Percentiles rank a stretch among this genome's conserved stretches.
Evolutionary conservation across 2,113 vertebrate species (phyloP).

Genomic region (Etheostoma cragini): DNA sequence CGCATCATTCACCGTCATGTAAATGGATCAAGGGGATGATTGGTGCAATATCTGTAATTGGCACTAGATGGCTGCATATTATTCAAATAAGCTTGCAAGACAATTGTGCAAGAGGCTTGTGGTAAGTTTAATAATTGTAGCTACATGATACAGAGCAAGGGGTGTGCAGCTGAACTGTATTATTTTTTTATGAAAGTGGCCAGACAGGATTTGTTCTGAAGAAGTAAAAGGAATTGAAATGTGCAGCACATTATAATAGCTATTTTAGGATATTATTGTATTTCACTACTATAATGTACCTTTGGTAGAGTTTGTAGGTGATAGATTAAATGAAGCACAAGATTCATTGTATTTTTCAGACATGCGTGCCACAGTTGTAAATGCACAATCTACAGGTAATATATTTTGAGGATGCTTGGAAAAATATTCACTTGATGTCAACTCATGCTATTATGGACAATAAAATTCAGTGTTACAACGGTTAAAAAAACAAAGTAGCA

Average conservation of each 20-base stretch:
- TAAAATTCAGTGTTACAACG: constrained; percentile 46
- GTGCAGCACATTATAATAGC: constrained; percentile 38
- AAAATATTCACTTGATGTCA: constrained; percentile 41
- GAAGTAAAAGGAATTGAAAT: constrained; percentile 31
- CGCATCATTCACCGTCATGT: constrained; percentile 73
- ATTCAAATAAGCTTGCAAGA: constrained; percentile 78
- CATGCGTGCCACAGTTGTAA: constrained; percentile 49
- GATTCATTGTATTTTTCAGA: constrained; percentile 69
- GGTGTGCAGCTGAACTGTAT: constrained; percentile 56
- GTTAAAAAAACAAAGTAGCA: constrained; percentile 36
- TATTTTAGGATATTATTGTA: constrained; percentile 50
- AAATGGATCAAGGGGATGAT: constrained; percentile 75
- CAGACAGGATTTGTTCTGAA: constrained; percentile 54
- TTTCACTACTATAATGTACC: constrained; percentile 48
- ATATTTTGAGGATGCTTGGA: constrained; percentile 47
- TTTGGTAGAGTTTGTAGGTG: constrained; percentile 59
- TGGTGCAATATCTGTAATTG: constrained; percentile 86
- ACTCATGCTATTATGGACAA: constrained; percentile 37
- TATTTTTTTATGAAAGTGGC: constrained; percentile 61
- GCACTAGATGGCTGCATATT: constrained; percentile 88
- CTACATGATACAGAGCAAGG: constrained; percentile 42
- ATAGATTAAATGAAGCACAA: constrained; percentile 83
- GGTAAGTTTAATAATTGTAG: constrained; percentile 52
- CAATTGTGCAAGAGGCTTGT: constrained; percentile 60
- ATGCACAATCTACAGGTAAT: constrained; percentile 64